Evolutionary conservation across 2,797 vertebrate genomes (phyloP).

Genomic region (Enteromius anoplus): DNA sequence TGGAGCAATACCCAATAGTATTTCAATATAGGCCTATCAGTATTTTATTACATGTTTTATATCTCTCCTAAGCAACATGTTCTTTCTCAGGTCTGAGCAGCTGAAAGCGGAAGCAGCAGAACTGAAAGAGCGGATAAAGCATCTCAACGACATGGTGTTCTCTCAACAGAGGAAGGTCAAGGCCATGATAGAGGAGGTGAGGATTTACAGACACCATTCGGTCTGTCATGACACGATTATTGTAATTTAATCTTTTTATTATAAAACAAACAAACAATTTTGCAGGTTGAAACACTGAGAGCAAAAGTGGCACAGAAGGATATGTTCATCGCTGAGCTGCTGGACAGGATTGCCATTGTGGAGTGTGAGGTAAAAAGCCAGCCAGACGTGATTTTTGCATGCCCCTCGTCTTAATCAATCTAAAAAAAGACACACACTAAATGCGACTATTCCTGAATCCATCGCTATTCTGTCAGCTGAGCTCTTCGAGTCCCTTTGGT

Average conservation of each 20-base stretch:
- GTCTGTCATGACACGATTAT: neutral
- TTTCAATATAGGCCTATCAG: neutral
- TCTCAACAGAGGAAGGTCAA: conserved; percentile 99
- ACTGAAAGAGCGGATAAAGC: conserved; percentile 91
- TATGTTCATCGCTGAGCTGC: conserved; percentile 90
- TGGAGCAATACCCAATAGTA: neutral
- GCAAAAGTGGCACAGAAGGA: conserved; percentile 93
- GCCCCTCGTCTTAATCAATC: neutral
- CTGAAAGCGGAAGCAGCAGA: conserved; percentile 82
- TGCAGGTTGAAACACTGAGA: conserved; percentile 87
- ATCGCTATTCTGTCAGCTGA: conserved; percentile 33
- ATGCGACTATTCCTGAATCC: conserved; percentile 21
- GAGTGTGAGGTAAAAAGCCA: conserved; percentile 92
- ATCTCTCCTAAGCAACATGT: conserved; percentile 12
- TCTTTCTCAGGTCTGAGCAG: conserved; percentile 79
- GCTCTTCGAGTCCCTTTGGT: conserved; percentile 4
- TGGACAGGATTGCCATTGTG: conserved; percentile 95
- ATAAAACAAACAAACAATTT: conserved; percentile 3
- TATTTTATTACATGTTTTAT: conserved; percentile 6
- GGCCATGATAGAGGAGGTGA: conserved; percentile 97
- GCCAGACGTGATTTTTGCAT: neutral
- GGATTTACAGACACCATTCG: conserved; percentile 42
- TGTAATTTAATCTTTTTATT: neutral
- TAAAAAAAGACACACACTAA: conserved; percentile 1
- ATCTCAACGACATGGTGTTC: conserved; percentile 98